phyloP scores from a whole-genome alignment of 2,113 vertebrate species.

The Xyrauchen texanus region DNA sequence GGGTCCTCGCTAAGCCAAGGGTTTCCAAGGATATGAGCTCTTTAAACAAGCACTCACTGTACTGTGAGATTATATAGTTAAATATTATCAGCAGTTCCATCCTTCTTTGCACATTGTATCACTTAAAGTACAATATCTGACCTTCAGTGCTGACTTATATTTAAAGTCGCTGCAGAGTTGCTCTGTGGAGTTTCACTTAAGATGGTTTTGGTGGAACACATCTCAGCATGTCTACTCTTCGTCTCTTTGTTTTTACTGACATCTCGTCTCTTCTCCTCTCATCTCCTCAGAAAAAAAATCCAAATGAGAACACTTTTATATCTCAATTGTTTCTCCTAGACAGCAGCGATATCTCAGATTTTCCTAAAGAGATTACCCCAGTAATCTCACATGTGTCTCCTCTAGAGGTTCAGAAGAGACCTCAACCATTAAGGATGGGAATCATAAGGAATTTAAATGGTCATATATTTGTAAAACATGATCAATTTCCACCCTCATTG shows the following conservation, averaged over 20 bases:
- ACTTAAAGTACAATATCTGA: slow-evolving; percentile 49
- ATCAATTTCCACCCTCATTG: too few species aligned
- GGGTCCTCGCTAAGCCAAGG: slow-evolving; percentile 46
- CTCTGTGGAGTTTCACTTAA: slow-evolving; percentile 40
- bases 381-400: too few species aligned
- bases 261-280: too few species aligned
- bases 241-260: not conserved
- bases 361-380: too few species aligned
- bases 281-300: too few species aligned
- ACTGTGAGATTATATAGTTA: slow-evolving; percentile 57
- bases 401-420: too few species aligned
- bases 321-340: too few species aligned
- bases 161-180: slow-evolving; percentile 42
- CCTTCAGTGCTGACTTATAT: slow-evolving; percentile 51
- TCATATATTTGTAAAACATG: too few species aligned
- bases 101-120: slow-evolving; percentile 46
- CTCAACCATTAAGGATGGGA: too few species aligned
- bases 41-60: slow-evolving; percentile 46
- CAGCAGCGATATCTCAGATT: too few species aligned
- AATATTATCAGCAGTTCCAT: slow-evolving; percentile 54
- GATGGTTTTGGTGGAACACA: slow-evolving; percentile 37
- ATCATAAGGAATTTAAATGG: too few species aligned
- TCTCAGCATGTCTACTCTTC: slow-evolving; percentile 10
- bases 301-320: too few species aligned
- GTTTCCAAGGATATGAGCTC: slow-evolving; percentile 51